Evolutionary conservation across 2,888 invertebrate genomes (phyloP).

Genomic region (Brenthis hecate): DNA sequence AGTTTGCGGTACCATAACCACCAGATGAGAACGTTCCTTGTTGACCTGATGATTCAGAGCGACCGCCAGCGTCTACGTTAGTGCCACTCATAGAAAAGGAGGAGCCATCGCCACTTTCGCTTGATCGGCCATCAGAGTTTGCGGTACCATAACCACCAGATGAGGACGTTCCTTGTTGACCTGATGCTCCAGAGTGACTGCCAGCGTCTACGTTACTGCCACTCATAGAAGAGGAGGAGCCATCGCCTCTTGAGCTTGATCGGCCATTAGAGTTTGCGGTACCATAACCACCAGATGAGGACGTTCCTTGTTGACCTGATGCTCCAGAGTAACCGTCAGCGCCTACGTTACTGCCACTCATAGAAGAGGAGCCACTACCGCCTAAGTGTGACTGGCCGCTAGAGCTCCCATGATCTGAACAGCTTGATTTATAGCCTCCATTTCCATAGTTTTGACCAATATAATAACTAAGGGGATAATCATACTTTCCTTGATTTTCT

Average conservation of each 20-base stretch:
- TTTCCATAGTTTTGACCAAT: neutral
- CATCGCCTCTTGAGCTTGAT: too few species aligned
- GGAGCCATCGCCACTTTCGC: neutral
- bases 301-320: neutral
- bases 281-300: neutral
- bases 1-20: neutral
- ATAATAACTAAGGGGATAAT: conserved; percentile 12
- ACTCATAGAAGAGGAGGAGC: neutral
- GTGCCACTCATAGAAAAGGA: neutral
- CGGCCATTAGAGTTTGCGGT: too few species aligned
- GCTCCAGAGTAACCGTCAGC: too few species aligned
- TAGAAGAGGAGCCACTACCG: neutral
- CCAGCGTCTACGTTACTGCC: neutral
- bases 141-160: neutral
- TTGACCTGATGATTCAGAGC: neutral
- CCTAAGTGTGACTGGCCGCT: too few species aligned
- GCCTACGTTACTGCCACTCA: neutral
- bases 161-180: too few species aligned
- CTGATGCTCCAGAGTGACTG: too few species aligned
- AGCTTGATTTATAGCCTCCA: too few species aligned
- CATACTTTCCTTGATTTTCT: conserved; percentile 6
- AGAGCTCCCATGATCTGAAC: too few species aligned
- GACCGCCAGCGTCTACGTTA: neutral
- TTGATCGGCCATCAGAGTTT: neutral
- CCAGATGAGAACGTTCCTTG: neutral